Evolutionary conservation across 2,797 vertebrate species (phyloP).

Genomic region (Paramormyrops hopkinsi): DNA sequence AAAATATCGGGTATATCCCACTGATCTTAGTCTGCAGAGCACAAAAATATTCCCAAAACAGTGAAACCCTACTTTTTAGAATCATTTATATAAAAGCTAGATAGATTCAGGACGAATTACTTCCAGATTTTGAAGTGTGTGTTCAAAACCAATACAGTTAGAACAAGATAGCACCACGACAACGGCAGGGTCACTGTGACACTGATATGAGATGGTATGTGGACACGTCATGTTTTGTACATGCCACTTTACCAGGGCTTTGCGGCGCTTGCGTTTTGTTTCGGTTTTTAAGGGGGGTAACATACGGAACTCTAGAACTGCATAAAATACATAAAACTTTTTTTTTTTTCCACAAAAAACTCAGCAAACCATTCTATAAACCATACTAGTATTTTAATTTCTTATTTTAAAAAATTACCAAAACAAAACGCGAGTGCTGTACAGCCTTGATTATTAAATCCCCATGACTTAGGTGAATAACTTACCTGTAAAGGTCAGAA

Average conservation of each 20-base stretch:
- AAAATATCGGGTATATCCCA: neutral
- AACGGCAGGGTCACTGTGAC: neutral
- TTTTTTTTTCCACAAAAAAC: neutral
- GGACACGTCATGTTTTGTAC: neutral
- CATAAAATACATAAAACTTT: neutral
- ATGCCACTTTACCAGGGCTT: neutral
- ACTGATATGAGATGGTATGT: neutral
- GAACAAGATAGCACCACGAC: neutral
- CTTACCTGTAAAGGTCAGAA: neutral
- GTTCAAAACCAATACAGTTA: neutral
- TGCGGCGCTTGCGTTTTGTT: neutral
- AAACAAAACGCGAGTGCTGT: neutral
- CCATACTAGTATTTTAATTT: neutral
- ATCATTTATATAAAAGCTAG: neutral
- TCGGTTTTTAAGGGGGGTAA: neutral
- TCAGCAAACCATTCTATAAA: neutral
- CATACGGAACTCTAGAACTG: neutral
- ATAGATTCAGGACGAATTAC: neutral
- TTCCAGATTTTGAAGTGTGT: neutral
- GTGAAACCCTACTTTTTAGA: neutral
- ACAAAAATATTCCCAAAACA: neutral
- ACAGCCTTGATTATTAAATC: neutral
- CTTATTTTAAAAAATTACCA: neutral
- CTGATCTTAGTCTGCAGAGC: slow-evolving; percentile 3
- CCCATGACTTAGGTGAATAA: neutral